phyloP scores from a whole-genome alignment of 2,797 vertebrate species.

The Okamejei kenojei region DNA sequence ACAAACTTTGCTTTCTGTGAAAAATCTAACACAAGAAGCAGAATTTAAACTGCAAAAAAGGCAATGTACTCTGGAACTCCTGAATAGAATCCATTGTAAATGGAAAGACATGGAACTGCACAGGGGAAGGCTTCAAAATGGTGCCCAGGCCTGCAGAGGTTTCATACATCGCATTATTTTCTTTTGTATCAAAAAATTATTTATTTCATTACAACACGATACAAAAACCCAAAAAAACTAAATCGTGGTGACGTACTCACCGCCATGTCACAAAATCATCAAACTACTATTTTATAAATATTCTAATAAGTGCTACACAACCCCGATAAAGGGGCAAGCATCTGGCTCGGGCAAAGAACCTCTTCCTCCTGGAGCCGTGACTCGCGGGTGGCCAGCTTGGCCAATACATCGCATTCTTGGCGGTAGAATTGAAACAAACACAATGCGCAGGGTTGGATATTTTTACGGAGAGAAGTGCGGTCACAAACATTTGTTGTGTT shows the following conservation, averaged over 20 bases:
- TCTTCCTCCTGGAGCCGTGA: no score
- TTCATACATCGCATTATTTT: not conserved
- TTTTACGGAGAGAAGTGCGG: not conserved
- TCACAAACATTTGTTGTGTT: not conserved
- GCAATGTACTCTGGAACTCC: not conserved
- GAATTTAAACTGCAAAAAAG: not conserved
- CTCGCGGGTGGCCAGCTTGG: no score
- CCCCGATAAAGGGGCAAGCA: no score
- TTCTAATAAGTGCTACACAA: no score
- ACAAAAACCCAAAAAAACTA: no score
- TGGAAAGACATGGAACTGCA: not conserved
- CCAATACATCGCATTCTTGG: not conserved
- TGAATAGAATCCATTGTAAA: not conserved
- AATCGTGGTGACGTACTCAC: no score
- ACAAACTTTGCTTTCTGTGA: not conserved
- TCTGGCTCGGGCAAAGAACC: no score
- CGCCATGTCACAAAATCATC: no score
- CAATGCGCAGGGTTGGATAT: not conserved
- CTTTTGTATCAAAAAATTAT: no score
- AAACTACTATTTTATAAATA: no score
- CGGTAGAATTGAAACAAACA: not conserved
- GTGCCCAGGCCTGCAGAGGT: not conserved
- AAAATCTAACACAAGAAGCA: not conserved
- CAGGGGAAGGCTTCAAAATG: not conserved
- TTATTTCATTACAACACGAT: no score